Percentiles rank a stretch among this genome's conserved stretches.
phyloP scores from a whole-genome alignment of 1,140 invertebrate genomes.

The Chrysopa pallens region DNA sequence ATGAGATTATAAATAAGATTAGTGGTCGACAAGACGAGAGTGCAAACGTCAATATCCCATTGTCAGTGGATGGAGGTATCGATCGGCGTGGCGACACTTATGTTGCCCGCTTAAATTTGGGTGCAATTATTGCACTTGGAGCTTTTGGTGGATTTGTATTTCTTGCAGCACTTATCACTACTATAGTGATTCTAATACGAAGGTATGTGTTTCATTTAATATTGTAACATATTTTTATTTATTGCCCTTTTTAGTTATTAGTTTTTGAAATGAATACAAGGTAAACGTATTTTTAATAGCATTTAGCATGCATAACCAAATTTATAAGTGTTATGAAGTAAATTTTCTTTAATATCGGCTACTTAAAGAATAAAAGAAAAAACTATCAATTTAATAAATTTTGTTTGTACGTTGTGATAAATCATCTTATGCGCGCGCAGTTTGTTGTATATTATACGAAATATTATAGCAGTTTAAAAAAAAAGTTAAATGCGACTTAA shows the following conservation, averaged over 20 bases:
- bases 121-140: constrained; percentile 73
- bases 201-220: constrained; percentile 44
- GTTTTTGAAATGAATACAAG: no score
- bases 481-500: no score
- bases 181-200: constrained; percentile 71
- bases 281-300: no score
- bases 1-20: constrained; percentile 33
- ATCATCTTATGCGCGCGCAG: no score
- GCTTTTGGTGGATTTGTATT: constrained; percentile 83
- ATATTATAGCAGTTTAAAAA: no score
- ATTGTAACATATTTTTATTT: not conserved
- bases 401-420: no score
- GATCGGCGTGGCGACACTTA: constrained; percentile 36
- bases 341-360: no score
- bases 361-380: no score
- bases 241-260: not conserved
- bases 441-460: no score
- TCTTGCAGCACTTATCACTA: constrained; percentile 72
- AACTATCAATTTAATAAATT: no score
- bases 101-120: constrained; percentile 61
- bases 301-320: no score
- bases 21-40: constrained; percentile 28
- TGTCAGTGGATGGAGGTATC: constrained; percentile 38
- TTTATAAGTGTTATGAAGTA: no score
- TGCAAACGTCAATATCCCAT: constrained; percentile 46